These are phyloP conservation scores for Pentamera pediparva DNA, from an alignment of 53 echinoderm and acorn worm genomes.

Conservation along the genomic window DNA sequence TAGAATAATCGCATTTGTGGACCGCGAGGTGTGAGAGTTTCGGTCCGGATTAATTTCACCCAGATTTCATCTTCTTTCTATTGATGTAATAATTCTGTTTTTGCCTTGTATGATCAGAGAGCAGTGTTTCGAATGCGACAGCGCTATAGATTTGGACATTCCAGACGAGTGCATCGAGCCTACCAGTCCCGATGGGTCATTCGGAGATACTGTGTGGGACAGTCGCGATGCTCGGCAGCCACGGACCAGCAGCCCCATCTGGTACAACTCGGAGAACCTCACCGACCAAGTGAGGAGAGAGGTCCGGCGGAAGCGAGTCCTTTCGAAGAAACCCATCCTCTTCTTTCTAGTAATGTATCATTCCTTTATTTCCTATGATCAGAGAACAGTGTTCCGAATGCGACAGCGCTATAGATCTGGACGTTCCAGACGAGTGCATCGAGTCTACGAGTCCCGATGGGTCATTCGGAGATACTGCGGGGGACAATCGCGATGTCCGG, in stretches of 20 bases:
- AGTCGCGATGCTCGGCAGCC: not conserved
- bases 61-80: no score
- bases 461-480: not conserved
- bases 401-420: not conserved
- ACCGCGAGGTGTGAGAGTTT: no score
- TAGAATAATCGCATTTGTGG: no score
- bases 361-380: not conserved
- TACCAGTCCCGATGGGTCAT: slow-evolving; percentile 5
- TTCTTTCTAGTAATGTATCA: no score
- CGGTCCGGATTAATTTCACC: no score
- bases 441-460: not conserved
- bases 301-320: slow-evolving; percentile 1
- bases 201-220: not conserved
- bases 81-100: no score
- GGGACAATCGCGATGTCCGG: not conserved
- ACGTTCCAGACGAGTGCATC: not conserved
- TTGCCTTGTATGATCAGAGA: no score
- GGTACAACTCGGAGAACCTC: not conserved
- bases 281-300: slow-evolving; percentile 5
- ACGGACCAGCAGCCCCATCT: slow-evolving; percentile 4
- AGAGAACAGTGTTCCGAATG: not conserved
- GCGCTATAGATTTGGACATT: no score
- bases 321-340: slow-evolving; percentile 9
- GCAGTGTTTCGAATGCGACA: no score
- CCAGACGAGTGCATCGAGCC: no score